Base-by-base conservation (phyloP, 2,888 invertebrate genomes). In the Tenthredo amoena region DNA sequence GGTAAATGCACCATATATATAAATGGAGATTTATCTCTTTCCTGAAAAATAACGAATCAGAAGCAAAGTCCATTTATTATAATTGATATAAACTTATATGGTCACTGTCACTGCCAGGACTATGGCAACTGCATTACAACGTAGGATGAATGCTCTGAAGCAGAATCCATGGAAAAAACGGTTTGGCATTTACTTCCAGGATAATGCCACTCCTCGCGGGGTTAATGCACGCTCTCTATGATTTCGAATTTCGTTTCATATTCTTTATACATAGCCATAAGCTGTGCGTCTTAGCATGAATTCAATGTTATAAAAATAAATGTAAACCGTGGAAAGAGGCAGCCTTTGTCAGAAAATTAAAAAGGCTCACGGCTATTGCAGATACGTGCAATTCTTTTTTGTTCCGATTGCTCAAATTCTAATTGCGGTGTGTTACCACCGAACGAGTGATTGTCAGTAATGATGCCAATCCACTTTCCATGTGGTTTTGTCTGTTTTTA, bases 401-500 rank as follows among this genome's bases (percentile, higher is more conserved):
- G 1, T 21, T 21, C 26, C 18, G 4, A 15, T 37, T 21, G 15
- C 34, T 81, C 40, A 21, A 62, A 81, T 62, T 81, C 79, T 81
- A 81, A 81, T 81, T 81, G 79, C 40, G 62, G 58, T 58, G 21
- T 37, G 40, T 15, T 62, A 26, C 62, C 81, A 40, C 37, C 26
- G 21, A 18, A 43, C 58, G 37, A 79, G 55, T 81, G 58, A 37
- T 62, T 81, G 40, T 62, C n/a, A 55, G 55, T 77, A 77, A 81
- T 50, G 21, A 62, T 47, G 62, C n/a, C 79, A 37, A 79, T 79
- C 79, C 62, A 79, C 79, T 79, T 79, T 81, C 62, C 37, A 58
- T 81, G 81, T 62, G 81, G 81, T 81, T 81, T 81, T 40, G 81
- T 81, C 37, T 31, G 62, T 62, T 81, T 81, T 62, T 81, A 62